Evolutionary conservation across 2,888 invertebrate genomes (phyloP).

Genomic region (Exephanes ischioxanthus): DNA sequence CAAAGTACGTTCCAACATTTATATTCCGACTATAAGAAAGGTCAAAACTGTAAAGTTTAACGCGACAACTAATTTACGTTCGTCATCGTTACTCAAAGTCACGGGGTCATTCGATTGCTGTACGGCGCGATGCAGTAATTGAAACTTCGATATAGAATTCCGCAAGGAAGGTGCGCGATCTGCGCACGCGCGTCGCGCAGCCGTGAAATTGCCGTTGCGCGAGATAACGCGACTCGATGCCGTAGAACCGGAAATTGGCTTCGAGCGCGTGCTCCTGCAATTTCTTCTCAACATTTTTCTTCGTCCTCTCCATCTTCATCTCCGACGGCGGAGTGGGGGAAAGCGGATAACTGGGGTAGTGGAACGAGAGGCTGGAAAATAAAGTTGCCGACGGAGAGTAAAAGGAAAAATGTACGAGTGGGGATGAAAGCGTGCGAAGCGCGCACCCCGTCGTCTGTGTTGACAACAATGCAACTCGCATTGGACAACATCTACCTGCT

Average conservation of each 20-base stretch:
- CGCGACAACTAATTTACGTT: neutral
- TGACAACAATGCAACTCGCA: conserved; percentile 64
- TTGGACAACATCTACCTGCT: conserved; percentile 69
- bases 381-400: conserved; percentile 8
- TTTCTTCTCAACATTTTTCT: conserved; percentile 20
- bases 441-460: conserved; percentile 61
- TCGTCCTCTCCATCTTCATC: neutral
- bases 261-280: conserved; percentile 47
- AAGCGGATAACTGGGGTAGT: conserved; percentile 1
- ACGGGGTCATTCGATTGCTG: neutral
- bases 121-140: neutral
- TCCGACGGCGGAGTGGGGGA: neutral
- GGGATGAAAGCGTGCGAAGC: conserved; percentile 62
- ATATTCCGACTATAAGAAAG: neutral
- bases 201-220: conserved; percentile 50
- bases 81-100: neutral
- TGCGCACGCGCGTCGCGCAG: conserved; percentile 46
- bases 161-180: conserved; percentile 59
- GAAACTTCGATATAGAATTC: conserved; percentile 20
- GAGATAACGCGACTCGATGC: conserved; percentile 50
- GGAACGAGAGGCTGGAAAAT: conserved; percentile 1
- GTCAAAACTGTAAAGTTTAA: neutral
- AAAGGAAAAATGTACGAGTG: conserved; percentile 28
- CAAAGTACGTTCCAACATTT: neutral
- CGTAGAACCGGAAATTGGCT: conserved; percentile 60